phyloP scores from a whole-genome alignment of 2,888 invertebrate species.

The Ferdinandea cuprea region DNA sequence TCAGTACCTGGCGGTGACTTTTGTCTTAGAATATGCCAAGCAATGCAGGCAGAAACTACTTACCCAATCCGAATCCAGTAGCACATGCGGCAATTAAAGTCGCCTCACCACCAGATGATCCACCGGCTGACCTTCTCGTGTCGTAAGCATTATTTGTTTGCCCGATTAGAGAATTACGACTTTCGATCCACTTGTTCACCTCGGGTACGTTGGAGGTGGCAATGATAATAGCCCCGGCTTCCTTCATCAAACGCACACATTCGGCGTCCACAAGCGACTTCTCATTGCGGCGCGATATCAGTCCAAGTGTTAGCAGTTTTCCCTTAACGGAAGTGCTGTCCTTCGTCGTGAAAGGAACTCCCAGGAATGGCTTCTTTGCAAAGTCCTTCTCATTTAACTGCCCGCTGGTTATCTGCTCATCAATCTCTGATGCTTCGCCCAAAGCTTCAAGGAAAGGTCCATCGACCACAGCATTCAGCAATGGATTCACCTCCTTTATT shows the following conservation, averaged over 20 bases:
- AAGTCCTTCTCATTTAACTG: constrained; percentile 86
- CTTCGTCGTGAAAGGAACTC: constrained; percentile 96
- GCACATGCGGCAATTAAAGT: constrained; percentile 91
- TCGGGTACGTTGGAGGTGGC: constrained; percentile 97
- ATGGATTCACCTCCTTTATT: constrained; percentile 88
- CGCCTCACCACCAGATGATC: constrained; percentile 95
- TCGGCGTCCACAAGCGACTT: constrained; percentile 91
- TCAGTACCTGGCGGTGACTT: constrained; percentile 89
- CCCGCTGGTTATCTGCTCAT: constrained; percentile 86
- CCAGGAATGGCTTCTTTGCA: constrained; percentile 90
- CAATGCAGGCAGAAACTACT: constrained; percentile 64
- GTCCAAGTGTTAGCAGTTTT: constrained; percentile 88
- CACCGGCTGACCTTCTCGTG: constrained; percentile 92
- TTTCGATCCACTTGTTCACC: constrained; percentile 95
- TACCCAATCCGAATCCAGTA: constrained; percentile 92
- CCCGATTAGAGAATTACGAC: constrained; percentile 94
- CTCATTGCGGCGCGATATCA: constrained; percentile 85
- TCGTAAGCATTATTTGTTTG: constrained; percentile 96
- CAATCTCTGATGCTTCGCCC: constrained; percentile 89
- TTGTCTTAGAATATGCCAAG: background rate
- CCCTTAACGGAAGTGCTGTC: constrained; percentile 93
- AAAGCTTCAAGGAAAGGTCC: constrained; percentile 91
- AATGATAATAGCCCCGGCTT: constrained; percentile 93
- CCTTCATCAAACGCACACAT: constrained; percentile 88
- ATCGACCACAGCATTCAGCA: constrained; percentile 93